Base-by-base conservation (phyloP, 1,140 invertebrate species). In the Delia radicum region DNA sequence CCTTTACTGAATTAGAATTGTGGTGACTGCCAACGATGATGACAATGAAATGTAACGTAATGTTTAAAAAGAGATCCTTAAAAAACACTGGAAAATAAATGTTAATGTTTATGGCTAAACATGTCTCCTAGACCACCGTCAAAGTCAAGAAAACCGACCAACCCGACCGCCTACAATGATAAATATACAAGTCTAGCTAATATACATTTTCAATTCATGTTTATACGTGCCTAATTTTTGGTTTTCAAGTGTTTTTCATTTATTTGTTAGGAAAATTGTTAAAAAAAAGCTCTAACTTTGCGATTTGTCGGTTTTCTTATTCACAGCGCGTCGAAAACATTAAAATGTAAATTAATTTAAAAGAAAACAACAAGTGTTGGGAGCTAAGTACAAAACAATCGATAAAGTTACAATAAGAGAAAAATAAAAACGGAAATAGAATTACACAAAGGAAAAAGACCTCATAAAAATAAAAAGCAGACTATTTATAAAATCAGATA, bases 331-430 rank as follows among this genome's bases (percentile, higher is more conserved):
- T 69, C 65, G 29, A 69, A 69, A 26, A 29, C 65, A 69, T 69
- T 69, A 69, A 69, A 69, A 69, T 69, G 65, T 69, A 69, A 69
- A 69, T 69, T 69, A 69, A 69, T 69, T 69, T 33, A 69, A 69
- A 69, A 28, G 65, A 69, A 69, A 69, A 37, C 29, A 21, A 69
- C 65, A 69, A 69, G 65, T 69, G 65, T 69, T 55, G 18, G 21
- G 12, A 15, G 18, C 24, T 24, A 55, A n/a, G 1, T 55, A 55
- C n/a, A 55, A 55, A 55, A 21, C n/a, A 55, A 55, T 55, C 48
- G 48, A 55, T 55, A 55, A 24, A n/a, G n/a, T n/a, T n/a, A n/a
- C 18, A 21, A 55, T 21, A 55, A n/a, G 48, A 21, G 21, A 3
- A 8, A 37, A 37, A 3, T 21, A n/a, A 18, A 55, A 18, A 18